phyloP scores from a whole-genome alignment of 2,888 invertebrate genomes.

The Caenorhabditis sp. region DNA sequence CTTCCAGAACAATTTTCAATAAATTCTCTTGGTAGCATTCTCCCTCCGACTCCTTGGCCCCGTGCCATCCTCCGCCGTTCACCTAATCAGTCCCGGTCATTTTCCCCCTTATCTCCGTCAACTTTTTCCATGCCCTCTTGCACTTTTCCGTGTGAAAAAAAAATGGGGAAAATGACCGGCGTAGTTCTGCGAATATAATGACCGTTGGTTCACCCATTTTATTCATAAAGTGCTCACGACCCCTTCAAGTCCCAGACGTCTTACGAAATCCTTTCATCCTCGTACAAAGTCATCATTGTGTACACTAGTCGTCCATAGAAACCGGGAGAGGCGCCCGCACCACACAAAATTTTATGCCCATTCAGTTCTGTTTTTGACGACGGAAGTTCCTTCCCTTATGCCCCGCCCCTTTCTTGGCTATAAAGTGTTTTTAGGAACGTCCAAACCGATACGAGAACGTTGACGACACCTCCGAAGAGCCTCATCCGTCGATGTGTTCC shows the following conservation, averaged over 20 bases:
- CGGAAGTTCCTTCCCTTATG: slow-evolving; percentile 1
- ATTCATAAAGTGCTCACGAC: slow-evolving; percentile 35
- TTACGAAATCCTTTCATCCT: slow-evolving; percentile 34
- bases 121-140: slow-evolving; percentile 1
- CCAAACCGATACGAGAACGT: slow-evolving; percentile 47
- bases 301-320: slow-evolving; percentile 51
- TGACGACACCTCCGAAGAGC: neutral
- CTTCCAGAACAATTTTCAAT: too few relatives aligned
- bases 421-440: slow-evolving; percentile 21
- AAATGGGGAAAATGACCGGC: slow-evolving; percentile 24
- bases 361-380: neutral
- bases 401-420: slow-evolving; percentile 4
- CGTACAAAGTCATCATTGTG: slow-evolving; percentile 23
- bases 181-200: slow-evolving; percentile 15
- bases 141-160: slow-evolving; percentile 13
- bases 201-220: neutral
- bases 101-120: slow-evolving; percentile 11
- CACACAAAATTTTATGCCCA: slow-evolving; percentile 10
- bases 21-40: neutral
- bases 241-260: slow-evolving; percentile 15
- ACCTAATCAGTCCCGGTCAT: slow-evolving; percentile 15
- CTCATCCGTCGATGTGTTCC: slow-evolving; percentile 49
- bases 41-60: neutral
- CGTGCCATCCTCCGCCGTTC: slow-evolving; percentile 20
- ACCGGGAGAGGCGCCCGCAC: slow-evolving; percentile 22